Conservation (phyloP, 1,140 invertebrate species). For the Ostrea edulis region DNA sequence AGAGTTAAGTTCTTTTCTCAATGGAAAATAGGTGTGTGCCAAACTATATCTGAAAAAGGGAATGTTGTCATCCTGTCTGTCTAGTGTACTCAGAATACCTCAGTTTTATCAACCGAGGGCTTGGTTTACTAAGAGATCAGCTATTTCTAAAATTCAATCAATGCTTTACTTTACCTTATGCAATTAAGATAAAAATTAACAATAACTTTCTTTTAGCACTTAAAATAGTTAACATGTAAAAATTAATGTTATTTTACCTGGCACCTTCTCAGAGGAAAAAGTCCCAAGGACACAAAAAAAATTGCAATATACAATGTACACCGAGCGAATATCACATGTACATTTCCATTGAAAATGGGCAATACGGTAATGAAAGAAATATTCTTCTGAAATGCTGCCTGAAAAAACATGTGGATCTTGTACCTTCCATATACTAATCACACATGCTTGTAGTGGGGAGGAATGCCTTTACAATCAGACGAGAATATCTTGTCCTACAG, state of each 20-base stretch:
- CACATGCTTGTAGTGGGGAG: slow-evolving; percentile 10
- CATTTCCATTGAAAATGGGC: background rate
- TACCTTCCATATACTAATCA: slow-evolving; percentile 14
- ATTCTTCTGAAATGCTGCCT: background rate
- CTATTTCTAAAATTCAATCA: background rate
- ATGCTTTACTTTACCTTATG: background rate
- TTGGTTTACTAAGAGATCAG: background rate
- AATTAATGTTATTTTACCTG: background rate
- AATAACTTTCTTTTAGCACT: background rate
- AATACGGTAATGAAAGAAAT: background rate
- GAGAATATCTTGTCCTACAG: background rate
- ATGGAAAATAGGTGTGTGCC: background rate
- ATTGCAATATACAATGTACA: background rate
- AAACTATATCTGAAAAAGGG: background rate
- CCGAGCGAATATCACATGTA: background rate
- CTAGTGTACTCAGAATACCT: background rate
- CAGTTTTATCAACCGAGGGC: background rate
- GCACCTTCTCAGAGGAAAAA: background rate
- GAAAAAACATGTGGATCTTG: slow-evolving; percentile 11
- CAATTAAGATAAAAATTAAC: background rate
- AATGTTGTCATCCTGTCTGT: background rate
- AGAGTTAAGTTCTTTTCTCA: background rate
- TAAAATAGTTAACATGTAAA: background rate
- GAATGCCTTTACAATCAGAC: slow-evolving; percentile 22
- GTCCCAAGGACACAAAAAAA: background rate